Evolutionary conservation across 1,140 invertebrate species (phyloP).

Genomic region (Drosophila micromelanica): DNA sequence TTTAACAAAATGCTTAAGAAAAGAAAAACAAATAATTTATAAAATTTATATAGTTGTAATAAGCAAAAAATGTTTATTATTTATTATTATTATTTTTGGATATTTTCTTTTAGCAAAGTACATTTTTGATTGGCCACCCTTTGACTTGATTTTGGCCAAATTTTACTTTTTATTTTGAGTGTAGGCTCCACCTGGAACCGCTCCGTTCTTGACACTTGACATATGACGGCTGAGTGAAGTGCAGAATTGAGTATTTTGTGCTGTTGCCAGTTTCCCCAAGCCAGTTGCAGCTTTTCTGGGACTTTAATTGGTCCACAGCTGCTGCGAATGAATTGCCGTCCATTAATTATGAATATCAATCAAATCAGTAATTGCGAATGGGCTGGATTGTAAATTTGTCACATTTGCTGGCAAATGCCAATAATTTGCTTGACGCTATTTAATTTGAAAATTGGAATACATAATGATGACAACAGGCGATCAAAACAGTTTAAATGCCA

Average conservation of each 20-base stretch:
- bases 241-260: constrained; percentile 25
- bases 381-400: constrained; percentile 17
- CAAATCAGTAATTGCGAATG: background rate
- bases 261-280: constrained; percentile 11
- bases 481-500: constrained; percentile 49
- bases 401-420: constrained; percentile 17
- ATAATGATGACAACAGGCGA: constrained; percentile 39
- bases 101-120: too few relatives aligned
- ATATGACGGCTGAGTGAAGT: constrained; percentile 28
- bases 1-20: background rate
- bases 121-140: too few relatives aligned
- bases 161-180: too few relatives aligned
- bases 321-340: constrained; percentile 25
- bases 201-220: constrained; percentile 8
- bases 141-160: too few relatives aligned
- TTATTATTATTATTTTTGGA: too few relatives aligned
- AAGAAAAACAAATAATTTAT: too few relatives aligned
- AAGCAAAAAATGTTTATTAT: too few relatives aligned
- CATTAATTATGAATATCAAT: constrained; percentile 41
- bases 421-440: constrained; percentile 37
- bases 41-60: too few relatives aligned
- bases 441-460: constrained; percentile 32
- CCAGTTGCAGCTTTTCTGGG: constrained; percentile 13
- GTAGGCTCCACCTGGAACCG: background rate
- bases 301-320: constrained; percentile 31